Conservation (phyloP, 2,797 vertebrate species). For the Xyrichtys novacula region DNA sequence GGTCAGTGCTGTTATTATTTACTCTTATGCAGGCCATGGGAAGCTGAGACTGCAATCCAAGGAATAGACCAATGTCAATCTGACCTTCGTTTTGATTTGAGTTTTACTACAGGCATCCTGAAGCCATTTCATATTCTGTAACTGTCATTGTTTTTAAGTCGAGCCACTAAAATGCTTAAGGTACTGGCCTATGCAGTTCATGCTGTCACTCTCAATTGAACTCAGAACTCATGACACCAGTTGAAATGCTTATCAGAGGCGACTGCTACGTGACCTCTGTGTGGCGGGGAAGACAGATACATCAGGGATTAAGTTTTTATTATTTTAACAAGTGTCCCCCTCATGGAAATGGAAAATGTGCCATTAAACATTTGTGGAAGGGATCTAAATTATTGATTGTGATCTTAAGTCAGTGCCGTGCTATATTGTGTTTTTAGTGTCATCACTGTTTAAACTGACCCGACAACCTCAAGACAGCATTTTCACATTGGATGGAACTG, state of each 20-base stretch:
- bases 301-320: conserved; percentile 11
- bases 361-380: conserved; percentile 54
- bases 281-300: conserved; percentile 24
- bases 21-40: not conserved
- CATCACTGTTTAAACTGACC: conserved; percentile 45
- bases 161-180: conserved; percentile 7
- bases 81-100: conserved; percentile 12
- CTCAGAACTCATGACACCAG: conserved; percentile 14
- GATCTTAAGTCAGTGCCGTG: conserved; percentile 52
- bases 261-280: conserved; percentile 11
- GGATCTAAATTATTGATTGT: conserved; percentile 62
- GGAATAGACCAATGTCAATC: conserved; percentile 6
- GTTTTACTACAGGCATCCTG: not conserved
- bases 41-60: conserved; percentile 4
- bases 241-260: conserved; percentile 26
- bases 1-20: conserved; percentile 1
- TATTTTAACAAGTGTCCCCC: conserved; percentile 38
- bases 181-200: conserved; percentile 1
- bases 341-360: conserved; percentile 40
- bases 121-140: conserved; percentile 4
- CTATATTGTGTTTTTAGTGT: conserved; percentile 40
- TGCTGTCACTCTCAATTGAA: conserved; percentile 26
- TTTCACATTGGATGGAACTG: conserved; percentile 41
- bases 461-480: conserved; percentile 21
- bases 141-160: not conserved